Base-by-base conservation (phyloP, 2,888 invertebrate species). In the Micoletzkya japonica region DNA sequence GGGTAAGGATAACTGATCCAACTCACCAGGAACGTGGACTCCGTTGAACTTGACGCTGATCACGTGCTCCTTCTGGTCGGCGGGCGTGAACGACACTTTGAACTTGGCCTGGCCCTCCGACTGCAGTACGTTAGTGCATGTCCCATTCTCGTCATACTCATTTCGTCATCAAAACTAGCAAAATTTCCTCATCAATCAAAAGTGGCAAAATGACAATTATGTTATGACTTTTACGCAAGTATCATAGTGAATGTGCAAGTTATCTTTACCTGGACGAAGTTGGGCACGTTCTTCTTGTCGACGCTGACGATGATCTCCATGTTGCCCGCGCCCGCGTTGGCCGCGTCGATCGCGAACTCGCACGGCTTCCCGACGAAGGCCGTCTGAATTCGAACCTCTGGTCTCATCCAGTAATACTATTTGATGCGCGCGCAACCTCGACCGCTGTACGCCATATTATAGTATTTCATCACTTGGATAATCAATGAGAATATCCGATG, bases 301-400 rank as follows among this genome's bases (percentile, higher is more conserved):
- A 95, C 95, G 0, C 95, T 94, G 0, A 97, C 95, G 73, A 96
- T 95, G 69, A 97, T 96, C 88, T 97, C 96, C 85, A 96, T 89
- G 87, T 96, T 96, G 32, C 96, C 96, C 61, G 95, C 95, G 74
- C 96, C 94, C 82, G 89, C 90, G 82, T 88, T 88, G 72, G 89
- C 88, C 6, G 90, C 90, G 83, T 90, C 90, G 81, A 79, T 95
- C 81, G 93, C 93, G 86, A 97, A 96, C 73, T 93, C 93, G 10
- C 95, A 93, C 3, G 94, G 93, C 86, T 93, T 92, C 24, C 94
- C 94, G 34, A 96, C 93, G 37, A 92, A 32, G 3, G 61, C 61
- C 0, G 61, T 32, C 61, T 61, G 49, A 7, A 60, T 39, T n/a
- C n/a, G n/a, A n/a, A n/a, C n/a, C n/a, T n/a, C n/a, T n/a, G n/a